Evolutionary conservation across 2,797 vertebrate genomes (phyloP), one percentile per base, ranked within the genome.

Genomic region (Uromys caudimaculatus): DNA sequence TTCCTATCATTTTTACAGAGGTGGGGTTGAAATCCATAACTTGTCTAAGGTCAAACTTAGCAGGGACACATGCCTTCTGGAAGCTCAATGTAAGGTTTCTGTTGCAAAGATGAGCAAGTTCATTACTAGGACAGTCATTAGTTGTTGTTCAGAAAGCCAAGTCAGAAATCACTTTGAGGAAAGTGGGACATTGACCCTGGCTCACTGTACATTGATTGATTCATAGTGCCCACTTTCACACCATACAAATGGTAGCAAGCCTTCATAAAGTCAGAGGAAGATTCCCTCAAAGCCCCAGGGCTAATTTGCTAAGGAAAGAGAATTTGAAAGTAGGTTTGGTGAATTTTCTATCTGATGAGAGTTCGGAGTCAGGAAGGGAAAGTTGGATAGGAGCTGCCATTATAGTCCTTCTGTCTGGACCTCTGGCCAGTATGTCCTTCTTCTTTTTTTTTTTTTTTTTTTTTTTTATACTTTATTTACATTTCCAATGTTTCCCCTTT

Each of bases 401-500:
- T 83, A 38, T 35, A 83, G 35, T 94, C 62, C 93, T 1, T 38
- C 79, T 95, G 85, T 97, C 96, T 95, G 41, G 54, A 38, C 95
- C 93, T 97, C 91, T 90, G 77, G 90, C n/a, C 89, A 64, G 96
- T 89, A 52, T 96, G 90, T 87, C 95, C 95, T 29, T 90, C 95
- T 90, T n/a, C n/a, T n/a, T n/a, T n/a, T n/a, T n/a, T n/a, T n/a
- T n/a, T n/a, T n/a, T n/a, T n/a, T n/a, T n/a, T n/a, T n/a, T n/a
- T n/a, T n/a, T n/a, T n/a, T n/a, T n/a, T n/a, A n/a, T n/a, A n/a
- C n/a, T n/a, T n/a, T n/a, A n/a, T n/a, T n/a, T n/a, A n/a, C n/a
- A n/a, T n/a, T n/a, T n/a, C n/a, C n/a, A n/a, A n/a, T n/a, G n/a
- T n/a, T n/a, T n/a, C n/a, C n/a, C n/a, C n/a, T n/a, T n/a, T n/a